phyloP scores from a whole-genome alignment of 2,797 vertebrate species.

The Amphiprion clarkii region DNA sequence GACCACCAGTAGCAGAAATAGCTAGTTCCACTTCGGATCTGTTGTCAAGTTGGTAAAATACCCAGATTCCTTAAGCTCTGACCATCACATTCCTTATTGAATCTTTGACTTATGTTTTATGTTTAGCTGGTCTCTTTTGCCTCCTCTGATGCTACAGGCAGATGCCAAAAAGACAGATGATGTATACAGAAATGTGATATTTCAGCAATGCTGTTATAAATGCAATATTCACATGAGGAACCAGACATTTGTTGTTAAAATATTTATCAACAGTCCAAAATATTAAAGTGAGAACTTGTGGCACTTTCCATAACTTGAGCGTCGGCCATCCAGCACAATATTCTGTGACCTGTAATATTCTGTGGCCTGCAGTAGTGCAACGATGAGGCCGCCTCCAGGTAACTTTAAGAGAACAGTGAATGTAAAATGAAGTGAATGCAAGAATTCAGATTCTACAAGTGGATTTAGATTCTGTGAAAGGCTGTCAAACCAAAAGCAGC shows the following conservation, averaged over 20 bases:
- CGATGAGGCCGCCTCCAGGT: not conserved
- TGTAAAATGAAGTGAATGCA: not conserved
- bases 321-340: no score
- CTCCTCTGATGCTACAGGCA: not conserved
- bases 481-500: no score
- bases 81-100: not conserved
- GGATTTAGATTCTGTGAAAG: no score
- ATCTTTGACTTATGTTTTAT: not conserved
- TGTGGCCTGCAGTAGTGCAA: no score
- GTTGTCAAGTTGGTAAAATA: not conserved
- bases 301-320: no score
- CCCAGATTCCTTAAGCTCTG: constrained; percentile 8
- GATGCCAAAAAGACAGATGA: not conserved
- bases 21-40: not conserved
- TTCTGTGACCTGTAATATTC: no score
- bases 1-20: not conserved
- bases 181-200: not conserved
- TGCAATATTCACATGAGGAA: no score
- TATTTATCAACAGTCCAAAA: no score
- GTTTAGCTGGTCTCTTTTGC: not conserved
- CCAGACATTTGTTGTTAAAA: no score
- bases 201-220: not conserved
- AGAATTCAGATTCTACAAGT: no score
- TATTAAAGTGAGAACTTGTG: no score
- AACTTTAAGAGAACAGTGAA: not conserved